phyloP scores from a whole-genome alignment of 37 sponge, comb jelly and placozoan species.

The Geodia barretti region DNA sequence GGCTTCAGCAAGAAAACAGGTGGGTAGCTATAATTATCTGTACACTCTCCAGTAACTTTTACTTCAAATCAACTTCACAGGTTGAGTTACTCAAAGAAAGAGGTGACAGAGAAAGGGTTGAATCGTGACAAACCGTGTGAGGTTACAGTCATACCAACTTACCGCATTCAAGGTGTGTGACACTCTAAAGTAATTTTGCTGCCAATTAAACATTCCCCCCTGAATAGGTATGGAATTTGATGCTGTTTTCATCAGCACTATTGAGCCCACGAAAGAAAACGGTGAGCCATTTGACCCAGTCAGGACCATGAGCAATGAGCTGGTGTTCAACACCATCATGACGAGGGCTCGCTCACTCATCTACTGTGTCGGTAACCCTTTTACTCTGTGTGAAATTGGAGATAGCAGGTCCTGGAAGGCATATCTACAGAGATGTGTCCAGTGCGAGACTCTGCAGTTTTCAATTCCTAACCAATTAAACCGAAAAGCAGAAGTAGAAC shows the following conservation, averaged over 20 bases:
- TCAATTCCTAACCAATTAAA: neutral
- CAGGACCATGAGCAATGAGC: conserved; percentile 44
- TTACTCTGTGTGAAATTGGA: conserved; percentile 15
- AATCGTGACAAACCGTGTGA: no score
- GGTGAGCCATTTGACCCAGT: conserved; percentile 14
- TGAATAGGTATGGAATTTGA: no score
- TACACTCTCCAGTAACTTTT: neutral
- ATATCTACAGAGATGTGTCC: conserved; percentile 40
- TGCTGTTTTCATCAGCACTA: conserved; percentile 56
- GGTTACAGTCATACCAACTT: conserved; percentile 14
- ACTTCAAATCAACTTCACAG: neutral
- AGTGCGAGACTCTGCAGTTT: conserved; percentile 10
- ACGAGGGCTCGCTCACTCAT: conserved; percentile 54
- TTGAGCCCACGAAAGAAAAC: conserved; percentile 32
- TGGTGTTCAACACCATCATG: conserved; percentile 63
- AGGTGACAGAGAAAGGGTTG: no score
- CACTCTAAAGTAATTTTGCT: no score
- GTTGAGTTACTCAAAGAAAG: no score
- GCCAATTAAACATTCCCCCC: no score
- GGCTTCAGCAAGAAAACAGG: conserved; percentile 48
- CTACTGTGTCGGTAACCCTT: conserved; percentile 54
- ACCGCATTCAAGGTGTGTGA: conserved; percentile 21
- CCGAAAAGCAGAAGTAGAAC: neutral
- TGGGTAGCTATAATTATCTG: conserved; percentile 7
- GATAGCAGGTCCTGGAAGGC: conserved; percentile 31